A percentile compares a stretch with the other conserved stretches of the same genome.
These are phyloP conservation scores for Parauchenoglanis punctatus DNA, from an alignment of 2,797 vertebrate genomes.

Conservation along the genomic window DNA sequence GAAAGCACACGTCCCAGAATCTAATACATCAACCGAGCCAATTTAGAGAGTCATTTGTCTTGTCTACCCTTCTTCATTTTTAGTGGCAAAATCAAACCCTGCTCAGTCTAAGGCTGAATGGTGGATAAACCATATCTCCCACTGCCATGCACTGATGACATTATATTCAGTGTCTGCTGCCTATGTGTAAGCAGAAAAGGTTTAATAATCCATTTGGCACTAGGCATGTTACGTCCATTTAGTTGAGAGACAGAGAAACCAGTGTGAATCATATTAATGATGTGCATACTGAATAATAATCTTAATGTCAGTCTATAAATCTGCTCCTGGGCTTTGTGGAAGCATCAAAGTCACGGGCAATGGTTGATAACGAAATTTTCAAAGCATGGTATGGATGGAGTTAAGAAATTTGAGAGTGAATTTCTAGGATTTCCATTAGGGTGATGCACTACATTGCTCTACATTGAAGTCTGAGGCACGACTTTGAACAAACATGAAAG, in stretches of 20 bases:
- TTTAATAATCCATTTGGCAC: constrained; percentile 41
- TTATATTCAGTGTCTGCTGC: constrained; percentile 24
- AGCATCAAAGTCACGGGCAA: not conserved
- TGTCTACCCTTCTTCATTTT: constrained; percentile 51
- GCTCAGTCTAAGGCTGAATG: constrained; percentile 31
- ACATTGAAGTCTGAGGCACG: not conserved
- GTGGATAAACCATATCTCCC: constrained; percentile 38
- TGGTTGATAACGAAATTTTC: not conserved
- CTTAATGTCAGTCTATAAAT: constrained; percentile 34
- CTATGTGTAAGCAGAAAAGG: constrained; percentile 33
- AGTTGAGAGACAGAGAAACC: constrained; percentile 32
- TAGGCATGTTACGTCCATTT: constrained; percentile 26
- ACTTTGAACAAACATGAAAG: not conserved
- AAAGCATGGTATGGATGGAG: not conserved
- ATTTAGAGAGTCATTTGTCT: constrained; percentile 54
- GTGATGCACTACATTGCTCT: not conserved
- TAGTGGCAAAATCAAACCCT: constrained; percentile 41
- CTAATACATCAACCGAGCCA: constrained; percentile 45
- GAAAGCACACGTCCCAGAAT: constrained; percentile 47
- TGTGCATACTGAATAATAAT: constrained; percentile 39
- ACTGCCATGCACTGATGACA: constrained; percentile 40
- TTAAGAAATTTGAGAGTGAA: not conserved
- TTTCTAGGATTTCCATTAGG: constrained; percentile 8
- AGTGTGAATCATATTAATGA: constrained; percentile 43
- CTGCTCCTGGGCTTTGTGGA: constrained; percentile 25